Evolutionary conservation across 2,888 invertebrate genomes (phyloP), one percentile per base, ranked within the genome.

Genomic region (Orgyia antiqua): DNA sequence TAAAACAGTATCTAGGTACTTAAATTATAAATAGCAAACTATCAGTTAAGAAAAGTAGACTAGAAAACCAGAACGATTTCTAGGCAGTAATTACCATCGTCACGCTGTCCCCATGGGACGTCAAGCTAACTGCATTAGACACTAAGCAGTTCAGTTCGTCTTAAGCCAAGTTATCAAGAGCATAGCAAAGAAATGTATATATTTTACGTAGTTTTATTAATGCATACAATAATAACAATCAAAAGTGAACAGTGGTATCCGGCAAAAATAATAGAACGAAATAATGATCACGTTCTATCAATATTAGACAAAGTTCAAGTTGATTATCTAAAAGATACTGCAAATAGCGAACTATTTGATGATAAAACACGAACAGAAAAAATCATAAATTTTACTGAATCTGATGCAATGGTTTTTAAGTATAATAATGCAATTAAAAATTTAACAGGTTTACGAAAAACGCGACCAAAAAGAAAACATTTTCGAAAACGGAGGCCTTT

Each of bases 81-180:
- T 76, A 75, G 55, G 56, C 58, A 63, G 64, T 74, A 75, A 75
- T 72, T 73, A 63, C 56, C 62, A 62, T 62, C 68, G 73, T 69
- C 63, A 76, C 65, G 67, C 60, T 58, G 57, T 61, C 61, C 58
- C 44, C 58, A 36, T 51, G 40, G 45, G 45, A 39, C n/a, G n/a
- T n/a, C n/a, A n/a, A n/a, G n/a, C n/a, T n/a, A 15, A 15, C 6
- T 4, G 15, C 15, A 15, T 4, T 15, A 15, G 39, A 46, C 45
- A 45, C 52, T 50, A 45, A 58, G 44, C 55, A 57, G 54, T 55
- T 42, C 45, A 37, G 25, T 38, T 27, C 45, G 39, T 27, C 36
- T 31, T 34, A 36, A 15, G 18, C 27, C 28, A 29, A 33, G 39
- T 12, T 24, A 32, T 18, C 27, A 13, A 24, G n/a, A n/a, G n/a